Base-by-base conservation (phyloP, 1,140 invertebrate species). In the Holcopasites calliopsidis region DNA sequence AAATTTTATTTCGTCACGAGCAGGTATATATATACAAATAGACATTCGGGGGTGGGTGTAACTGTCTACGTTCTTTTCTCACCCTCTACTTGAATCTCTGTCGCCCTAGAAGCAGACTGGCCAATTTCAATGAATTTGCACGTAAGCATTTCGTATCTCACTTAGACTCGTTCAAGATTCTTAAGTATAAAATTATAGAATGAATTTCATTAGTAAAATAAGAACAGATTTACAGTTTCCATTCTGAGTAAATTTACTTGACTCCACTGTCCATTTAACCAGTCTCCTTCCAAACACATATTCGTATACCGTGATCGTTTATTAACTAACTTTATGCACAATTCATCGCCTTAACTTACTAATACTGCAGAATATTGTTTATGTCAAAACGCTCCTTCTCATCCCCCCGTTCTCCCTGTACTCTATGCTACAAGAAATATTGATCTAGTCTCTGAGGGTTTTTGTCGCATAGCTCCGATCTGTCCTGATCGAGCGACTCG, bases 1-100 rank as follows among this genome's bases (percentile, higher is more conserved):
- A 87, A 90, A 88, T 89, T 89, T 90, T 90, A 88, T 90, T 90
- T 86, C 76, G 88, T 90, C 88, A 89, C 87, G 85, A 91, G 82
- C 85, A 86, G 84, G 80, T 90, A 89, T 90, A 87, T n/a, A n/a
- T 88, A 90, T 91, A 91, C 90, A 91, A 91, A 90, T 91, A 90
- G 87, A 90, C 88, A 85, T 87, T 83, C 81, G 79, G 82, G 75
- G 74, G 52, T 70, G 70, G 61, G 77, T n/a, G n/a, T 79, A 65
- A 76, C 80, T 82, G 77, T 78, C 81, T 83, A 83, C 76, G 70
- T 70, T 77, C 58, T 55, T 65, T 80, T 71, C 68, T 82, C 74
- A 47, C 76, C 70, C 38, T 82, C 79, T 82, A 82, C 61, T 64
- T 68, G 28, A 26, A 49, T 72, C 28, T 66, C 54, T n/a, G 3